phyloP scores from a whole-genome alignment of 2,113 vertebrate species.

The Lethenteron camtschaticum region DNA sequence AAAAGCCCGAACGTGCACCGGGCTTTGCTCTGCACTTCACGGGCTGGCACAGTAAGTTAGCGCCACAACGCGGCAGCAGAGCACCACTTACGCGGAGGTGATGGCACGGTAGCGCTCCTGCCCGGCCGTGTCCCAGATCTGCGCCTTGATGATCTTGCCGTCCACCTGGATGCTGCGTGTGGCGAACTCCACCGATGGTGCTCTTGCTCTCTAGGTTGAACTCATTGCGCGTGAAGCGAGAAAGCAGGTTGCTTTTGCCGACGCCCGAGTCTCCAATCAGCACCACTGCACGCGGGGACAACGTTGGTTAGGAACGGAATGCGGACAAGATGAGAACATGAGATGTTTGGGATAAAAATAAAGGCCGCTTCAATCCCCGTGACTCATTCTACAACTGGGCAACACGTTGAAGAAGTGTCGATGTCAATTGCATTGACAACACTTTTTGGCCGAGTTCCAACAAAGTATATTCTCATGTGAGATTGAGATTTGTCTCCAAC shows the following conservation, averaged over 20 bases:
- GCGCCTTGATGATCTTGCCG: constrained; percentile 45
- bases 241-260: constrained; percentile 56
- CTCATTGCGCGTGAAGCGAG: constrained; percentile 55
- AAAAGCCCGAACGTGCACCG: too few species aligned
- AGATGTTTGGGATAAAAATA: background rate
- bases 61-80: too few species aligned
- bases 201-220: constrained; percentile 60
- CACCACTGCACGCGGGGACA: constrained; percentile 25
- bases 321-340: background rate
- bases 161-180: constrained; percentile 53
- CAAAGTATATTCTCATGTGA: too few species aligned
- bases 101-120: constrained; percentile 57
- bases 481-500: too few species aligned
- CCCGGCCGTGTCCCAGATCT: constrained; percentile 57
- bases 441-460: too few species aligned
- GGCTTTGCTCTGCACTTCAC: too few species aligned
- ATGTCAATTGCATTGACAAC: too few species aligned
- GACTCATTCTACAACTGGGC: background rate
- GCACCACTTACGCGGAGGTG: constrained; percentile 44
- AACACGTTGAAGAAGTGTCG: background rate
- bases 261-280: constrained; percentile 53
- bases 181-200: constrained; percentile 58
- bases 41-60: too few species aligned
- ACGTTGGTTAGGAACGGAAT: background rate
- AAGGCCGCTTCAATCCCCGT: constrained; percentile 5